Percentiles rank a stretch among this genome's conserved stretches.
phyloP scores from a whole-genome alignment of 2,888 invertebrate species.

The Cosmia pyralina region DNA sequence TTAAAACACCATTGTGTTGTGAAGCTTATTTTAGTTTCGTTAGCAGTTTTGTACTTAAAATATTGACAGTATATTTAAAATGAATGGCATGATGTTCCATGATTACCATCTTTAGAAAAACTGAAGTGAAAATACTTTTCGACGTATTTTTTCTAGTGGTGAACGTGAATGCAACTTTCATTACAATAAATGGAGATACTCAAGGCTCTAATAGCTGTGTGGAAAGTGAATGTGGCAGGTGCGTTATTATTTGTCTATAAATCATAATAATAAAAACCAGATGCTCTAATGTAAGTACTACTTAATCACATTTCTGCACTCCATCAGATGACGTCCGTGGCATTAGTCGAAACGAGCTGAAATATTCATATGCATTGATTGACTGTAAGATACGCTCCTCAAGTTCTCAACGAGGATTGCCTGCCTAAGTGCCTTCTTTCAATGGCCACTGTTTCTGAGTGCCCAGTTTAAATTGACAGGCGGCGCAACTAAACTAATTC shows the following conservation, averaged over 20 bases:
- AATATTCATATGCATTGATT: slow-evolving; percentile 33
- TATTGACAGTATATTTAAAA: background rate
- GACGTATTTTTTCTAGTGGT: background rate
- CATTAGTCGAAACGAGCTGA: slow-evolving; percentile 8
- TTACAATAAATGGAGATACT: slow-evolving; percentile 2
- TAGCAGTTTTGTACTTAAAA: background rate
- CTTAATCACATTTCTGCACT: slow-evolving; percentile 16
- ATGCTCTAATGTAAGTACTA: slow-evolving; percentile 16
- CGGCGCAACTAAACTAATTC: background rate
- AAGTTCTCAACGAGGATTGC: slow-evolving; percentile 32
- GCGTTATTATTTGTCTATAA: slow-evolving; percentile 14
- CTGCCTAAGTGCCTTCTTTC: slow-evolving; percentile 30
- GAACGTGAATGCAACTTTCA: slow-evolving; percentile 15
- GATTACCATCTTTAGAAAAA: background rate
- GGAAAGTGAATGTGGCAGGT: slow-evolving; percentile 1
- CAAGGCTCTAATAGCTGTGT: background rate
- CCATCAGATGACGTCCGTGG: slow-evolving; percentile 3
- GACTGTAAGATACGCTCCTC: slow-evolving; percentile 3
- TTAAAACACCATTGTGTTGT: background rate
- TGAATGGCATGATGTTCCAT: background rate
- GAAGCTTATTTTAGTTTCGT: background rate
- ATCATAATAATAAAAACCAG: slow-evolving; percentile 13
- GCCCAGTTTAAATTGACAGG: slow-evolving; percentile 14
- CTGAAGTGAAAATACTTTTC: background rate
- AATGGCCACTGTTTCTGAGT: slow-evolving; percentile 7